phyloP scores from a whole-genome alignment of 2,113 vertebrate genomes.

The Saimiri boliviensis region DNA sequence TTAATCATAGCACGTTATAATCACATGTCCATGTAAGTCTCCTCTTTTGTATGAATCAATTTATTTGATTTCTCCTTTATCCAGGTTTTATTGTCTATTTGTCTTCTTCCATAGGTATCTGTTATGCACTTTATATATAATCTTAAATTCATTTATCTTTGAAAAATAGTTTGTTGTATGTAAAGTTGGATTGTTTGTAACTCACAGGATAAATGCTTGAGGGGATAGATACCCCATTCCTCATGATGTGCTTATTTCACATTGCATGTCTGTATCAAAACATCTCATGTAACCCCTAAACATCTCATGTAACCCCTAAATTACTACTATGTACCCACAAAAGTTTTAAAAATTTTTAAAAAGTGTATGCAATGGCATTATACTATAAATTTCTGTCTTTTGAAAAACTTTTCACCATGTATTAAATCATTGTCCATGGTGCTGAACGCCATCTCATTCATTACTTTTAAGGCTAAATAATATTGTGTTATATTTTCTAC shows the following conservation, averaged over 20 bases:
- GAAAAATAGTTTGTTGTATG: not conserved
- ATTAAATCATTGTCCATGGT: not conserved
- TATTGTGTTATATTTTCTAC: not conserved
- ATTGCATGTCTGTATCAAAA: no score
- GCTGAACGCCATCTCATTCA: not conserved
- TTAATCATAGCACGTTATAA: not conserved
- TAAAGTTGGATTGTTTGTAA: no score
- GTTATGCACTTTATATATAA: not conserved
- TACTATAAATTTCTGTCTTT: not conserved
- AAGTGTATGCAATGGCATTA: not conserved
- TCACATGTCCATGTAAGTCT: not conserved
- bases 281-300: no score
- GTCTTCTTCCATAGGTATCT: not conserved
- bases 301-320: no score
- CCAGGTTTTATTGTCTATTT: not conserved
- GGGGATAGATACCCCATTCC: no score
- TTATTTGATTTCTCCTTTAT: slow-evolving; percentile 16
- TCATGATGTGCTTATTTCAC: no score
- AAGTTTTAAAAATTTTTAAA: no score
- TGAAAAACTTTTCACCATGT: not conserved
- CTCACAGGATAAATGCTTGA: no score
- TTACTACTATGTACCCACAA: no score
- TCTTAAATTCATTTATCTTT: not conserved
- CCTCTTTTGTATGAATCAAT: not conserved
- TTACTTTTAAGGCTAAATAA: not conserved